A percentile compares a stretch with the other conserved stretches of the same genome.
These are phyloP conservation scores for Galaxea fascicularis DNA, from an alignment of 92 coral and sea anemone species.

Conservation along the genomic window DNA sequence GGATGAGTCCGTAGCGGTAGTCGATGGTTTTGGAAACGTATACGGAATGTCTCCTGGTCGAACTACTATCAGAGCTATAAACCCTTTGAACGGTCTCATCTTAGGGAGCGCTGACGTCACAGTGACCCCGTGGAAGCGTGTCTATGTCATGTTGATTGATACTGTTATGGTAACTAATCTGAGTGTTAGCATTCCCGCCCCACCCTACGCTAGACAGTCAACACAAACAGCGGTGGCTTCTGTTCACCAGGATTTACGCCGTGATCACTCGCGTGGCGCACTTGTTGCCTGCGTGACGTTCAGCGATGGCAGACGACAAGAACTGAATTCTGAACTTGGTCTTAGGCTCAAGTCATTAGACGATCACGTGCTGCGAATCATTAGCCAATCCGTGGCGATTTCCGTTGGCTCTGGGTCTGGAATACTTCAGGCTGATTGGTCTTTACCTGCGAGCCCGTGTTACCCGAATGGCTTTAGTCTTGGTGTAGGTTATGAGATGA, in stretches of 20 bases:
- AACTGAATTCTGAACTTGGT: slow-evolving; percentile 39
- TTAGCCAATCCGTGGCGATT: slow-evolving; percentile 57
- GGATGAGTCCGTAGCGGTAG: slow-evolving; percentile 33
- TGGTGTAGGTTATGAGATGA: slow-evolving; percentile 53
- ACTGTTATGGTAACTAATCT: slow-evolving; percentile 62
- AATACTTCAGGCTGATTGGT: slow-evolving; percentile 60
- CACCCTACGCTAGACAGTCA: slow-evolving; percentile 63
- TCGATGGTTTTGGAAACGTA: slow-evolving; percentile 40
- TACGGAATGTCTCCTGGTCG: slow-evolving; percentile 58
- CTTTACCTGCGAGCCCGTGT: slow-evolving; percentile 45
- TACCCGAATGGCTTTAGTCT: slow-evolving; percentile 56
- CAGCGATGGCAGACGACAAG: slow-evolving; percentile 58
- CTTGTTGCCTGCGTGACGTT: slow-evolving; percentile 56
- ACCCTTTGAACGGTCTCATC: slow-evolving; percentile 23
- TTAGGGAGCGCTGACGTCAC: slow-evolving; percentile 42
- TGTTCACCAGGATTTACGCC: slow-evolving; percentile 45
- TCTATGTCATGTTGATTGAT: slow-evolving; percentile 52
- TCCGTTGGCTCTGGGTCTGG: slow-evolving; percentile 71
- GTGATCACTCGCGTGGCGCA: slow-evolving; percentile 61
- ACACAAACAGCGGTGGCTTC: slow-evolving; percentile 51
- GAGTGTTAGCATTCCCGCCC: slow-evolving; percentile 46
- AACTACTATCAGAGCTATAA: slow-evolving; percentile 35
- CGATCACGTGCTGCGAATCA: slow-evolving; percentile 56
- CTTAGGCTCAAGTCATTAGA: slow-evolving; percentile 51
- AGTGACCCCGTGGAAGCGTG: slow-evolving; percentile 32